Base-by-base conservation (phyloP, 1,140 invertebrate species). In the Lasioglossum baleicum region DNA sequence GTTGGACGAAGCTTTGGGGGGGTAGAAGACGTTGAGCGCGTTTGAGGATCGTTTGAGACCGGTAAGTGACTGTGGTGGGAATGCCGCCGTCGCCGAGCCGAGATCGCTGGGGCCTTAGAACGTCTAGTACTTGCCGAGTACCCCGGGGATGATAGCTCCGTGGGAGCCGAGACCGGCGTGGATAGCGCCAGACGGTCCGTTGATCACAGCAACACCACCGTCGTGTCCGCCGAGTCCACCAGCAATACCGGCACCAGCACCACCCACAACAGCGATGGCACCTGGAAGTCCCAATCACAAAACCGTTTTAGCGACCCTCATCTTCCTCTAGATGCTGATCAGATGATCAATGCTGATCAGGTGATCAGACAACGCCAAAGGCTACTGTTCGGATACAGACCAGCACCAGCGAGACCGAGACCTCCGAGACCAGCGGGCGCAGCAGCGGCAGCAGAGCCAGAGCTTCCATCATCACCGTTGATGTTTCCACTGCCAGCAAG, bases 81-180 rank as follows among this genome's bases (percentile, higher is more conserved):
- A 76, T 91, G 92, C 91, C 92, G 92, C 92, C 92, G 92, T 93
- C 91, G 92, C 92, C 92, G 91, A 91, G 92, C 92, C 92, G 92
- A 93, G 92, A 93, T 93, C 92, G 90, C 91, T 92, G 88, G 88
- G 91, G 88, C 92, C 85, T 90, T 90, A 89, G 89, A 90, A 88
- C 91, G 90, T 91, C 90, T 93, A 93, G 89, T 90, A 93, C 85
- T 93, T 93, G 89, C 89, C 90, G 83, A 90, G 87, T 82, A 85
- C 86, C 87, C 86, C 91, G 85, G 92, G 91, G 92, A 93, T 93
- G 92, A 93, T 92, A 70, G 92, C 92, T 92, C 92, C 92, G 90
- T 93, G 92, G 88, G 91, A 90, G 88, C 92, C 92, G 80, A 93
- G 92, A 82, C 92, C 92, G 82, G 92, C 92, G 83, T 93, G 92